Evolutionary conservation across 2,113 vertebrate species (phyloP).

Genomic region (Callaeas wilsoni): DNA sequence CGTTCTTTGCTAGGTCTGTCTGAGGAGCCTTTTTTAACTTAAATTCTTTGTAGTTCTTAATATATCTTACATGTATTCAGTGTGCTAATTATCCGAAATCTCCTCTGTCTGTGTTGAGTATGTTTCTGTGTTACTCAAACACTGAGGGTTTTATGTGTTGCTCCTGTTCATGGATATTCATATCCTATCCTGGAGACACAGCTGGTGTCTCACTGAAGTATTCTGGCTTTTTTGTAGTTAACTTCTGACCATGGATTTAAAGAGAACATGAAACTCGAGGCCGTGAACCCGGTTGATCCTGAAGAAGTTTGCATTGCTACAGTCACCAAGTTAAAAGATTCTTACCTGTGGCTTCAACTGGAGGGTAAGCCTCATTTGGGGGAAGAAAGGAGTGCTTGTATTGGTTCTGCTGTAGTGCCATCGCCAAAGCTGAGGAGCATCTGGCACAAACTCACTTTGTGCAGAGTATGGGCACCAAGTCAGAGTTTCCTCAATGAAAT

Average conservation of each 20-base stretch:
- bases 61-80: not conserved
- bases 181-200: not conserved
- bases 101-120: not conserved
- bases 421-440: not conserved
- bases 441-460: not conserved
- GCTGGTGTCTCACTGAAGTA: not conserved
- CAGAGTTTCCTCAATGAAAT: not conserved
- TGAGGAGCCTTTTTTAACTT: not conserved
- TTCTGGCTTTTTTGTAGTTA: conserved; percentile 70
- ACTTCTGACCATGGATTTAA: conserved; percentile 87
- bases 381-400: not conserved
- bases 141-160: not conserved
- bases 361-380: conserved; percentile 76
- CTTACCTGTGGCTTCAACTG: conserved; percentile 91
- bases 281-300: conserved; percentile 88
- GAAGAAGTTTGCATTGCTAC: conserved; percentile 93
- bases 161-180: not conserved
- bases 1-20: not conserved
- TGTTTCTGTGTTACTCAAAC: not conserved
- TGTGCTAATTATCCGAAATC: not conserved
- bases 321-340: conserved; percentile 85
- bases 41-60: not conserved
- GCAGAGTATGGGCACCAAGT: not conserved
- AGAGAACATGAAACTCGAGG: conserved; percentile 95
- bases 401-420: not conserved